Percentiles rank a stretch among this genome's conserved stretches.
phyloP scores from a whole-genome alignment of 2,888 invertebrate species.

The Dinocampus coccinellae region DNA sequence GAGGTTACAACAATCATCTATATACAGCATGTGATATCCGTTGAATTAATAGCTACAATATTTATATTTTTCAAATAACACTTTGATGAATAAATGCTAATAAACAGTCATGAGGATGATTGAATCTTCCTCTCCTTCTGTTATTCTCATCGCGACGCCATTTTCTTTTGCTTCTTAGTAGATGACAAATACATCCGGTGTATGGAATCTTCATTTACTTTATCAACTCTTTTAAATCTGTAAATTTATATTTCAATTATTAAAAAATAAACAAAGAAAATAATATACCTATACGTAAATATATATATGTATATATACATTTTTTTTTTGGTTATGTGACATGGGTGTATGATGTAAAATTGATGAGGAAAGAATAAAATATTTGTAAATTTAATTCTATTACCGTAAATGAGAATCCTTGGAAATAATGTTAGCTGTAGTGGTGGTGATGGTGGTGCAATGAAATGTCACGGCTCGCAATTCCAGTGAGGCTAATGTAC shows the following conservation, averaged over 20 bases:
- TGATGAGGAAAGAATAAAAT: background rate
- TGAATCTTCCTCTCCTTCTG: too few relatives aligned
- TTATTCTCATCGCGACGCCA: too few relatives aligned
- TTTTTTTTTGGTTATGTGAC: background rate
- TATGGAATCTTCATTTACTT: conserved; percentile 2
- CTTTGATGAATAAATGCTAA: conserved; percentile 41
- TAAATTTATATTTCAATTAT: too few relatives aligned
- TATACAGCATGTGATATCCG: conserved; percentile 59
- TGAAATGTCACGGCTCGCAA: conserved; percentile 42
- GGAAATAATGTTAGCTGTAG: background rate
- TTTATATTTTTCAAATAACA: conserved; percentile 17
- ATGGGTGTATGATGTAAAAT: background rate
- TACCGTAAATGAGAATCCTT: conserved; percentile 25
- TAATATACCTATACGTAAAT: background rate
- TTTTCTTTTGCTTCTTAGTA: background rate
- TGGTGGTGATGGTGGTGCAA: conserved; percentile 1
- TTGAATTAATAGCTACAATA: conserved; percentile 26
- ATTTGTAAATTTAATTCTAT: conserved; percentile 22
- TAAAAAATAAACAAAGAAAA: too few relatives aligned
- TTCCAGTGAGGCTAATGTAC: conserved; percentile 33
- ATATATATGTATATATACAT: background rate
- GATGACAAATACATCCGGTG: conserved; percentile 27
- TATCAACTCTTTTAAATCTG: too few relatives aligned
- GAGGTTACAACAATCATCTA: conserved; percentile 55
- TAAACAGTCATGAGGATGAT: too few relatives aligned